These are phyloP conservation scores for Megaustenia siamemsis DNA, from an alignment of 2,888 invertebrate species.

Conservation along the genomic window DNA sequence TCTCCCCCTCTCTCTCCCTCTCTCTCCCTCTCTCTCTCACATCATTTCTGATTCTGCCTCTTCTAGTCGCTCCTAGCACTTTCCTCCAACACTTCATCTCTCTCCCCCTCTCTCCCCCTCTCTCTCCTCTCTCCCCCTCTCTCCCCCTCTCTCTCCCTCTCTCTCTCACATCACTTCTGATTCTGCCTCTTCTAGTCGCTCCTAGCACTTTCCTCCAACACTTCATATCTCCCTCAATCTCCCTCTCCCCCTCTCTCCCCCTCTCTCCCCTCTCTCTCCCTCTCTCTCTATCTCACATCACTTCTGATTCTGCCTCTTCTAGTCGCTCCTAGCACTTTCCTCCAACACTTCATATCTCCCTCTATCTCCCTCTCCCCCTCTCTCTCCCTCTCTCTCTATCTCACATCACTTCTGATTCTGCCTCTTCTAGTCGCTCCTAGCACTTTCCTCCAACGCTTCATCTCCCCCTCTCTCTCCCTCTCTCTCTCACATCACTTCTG, in stretches of 20 bases:
- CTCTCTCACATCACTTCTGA: neutral
- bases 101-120: constrained; percentile 23
- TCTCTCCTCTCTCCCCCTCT: too few species aligned
- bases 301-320: too few species aligned
- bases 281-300: neutral
- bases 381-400: too few species aligned
- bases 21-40: constrained; percentile 17
- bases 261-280: neutral
- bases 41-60: neutral
- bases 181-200: neutral
- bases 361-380: too few species aligned
- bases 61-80: constrained; percentile 2
- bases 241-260: neutral
- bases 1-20: constrained; percentile 2
- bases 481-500: too few species aligned
- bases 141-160: constrained; percentile 6
- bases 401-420: too few species aligned
- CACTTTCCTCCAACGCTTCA: too few species aligned
- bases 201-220: too few species aligned
- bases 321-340: too few species aligned
- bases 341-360: too few species aligned
- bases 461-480: neutral
- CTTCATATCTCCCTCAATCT: neutral
- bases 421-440: too few species aligned
- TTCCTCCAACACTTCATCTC: neutral